Percentiles rank a stretch among this genome's conserved stretches.
phyloP scores from a whole-genome alignment of 2,888 invertebrate genomes.

The Synanthedon andrenaeformis region DNA sequence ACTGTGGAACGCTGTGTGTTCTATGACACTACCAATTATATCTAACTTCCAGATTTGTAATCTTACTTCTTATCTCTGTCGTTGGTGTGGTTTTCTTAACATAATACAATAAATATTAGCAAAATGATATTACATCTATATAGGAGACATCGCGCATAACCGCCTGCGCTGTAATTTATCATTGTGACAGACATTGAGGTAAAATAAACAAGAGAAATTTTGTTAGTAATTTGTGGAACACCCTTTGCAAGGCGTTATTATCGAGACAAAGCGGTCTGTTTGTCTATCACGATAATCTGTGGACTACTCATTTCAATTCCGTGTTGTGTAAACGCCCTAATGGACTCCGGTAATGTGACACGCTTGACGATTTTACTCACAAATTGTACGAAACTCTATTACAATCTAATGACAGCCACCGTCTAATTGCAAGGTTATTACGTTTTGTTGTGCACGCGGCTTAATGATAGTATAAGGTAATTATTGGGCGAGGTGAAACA shows the following conservation, averaged over 20 bases:
- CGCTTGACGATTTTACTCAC: conserved; percentile 71
- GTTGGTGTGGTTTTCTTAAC: not conserved
- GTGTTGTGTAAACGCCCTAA: conserved; percentile 69
- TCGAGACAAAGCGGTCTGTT: conserved; percentile 62
- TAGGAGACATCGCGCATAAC: no score
- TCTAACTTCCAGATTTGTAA: not conserved
- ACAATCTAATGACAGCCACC: conserved; percentile 66
- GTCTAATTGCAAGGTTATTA: conserved; percentile 69
- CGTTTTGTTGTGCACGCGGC: conserved; percentile 60
- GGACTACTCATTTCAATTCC: conserved; percentile 67
- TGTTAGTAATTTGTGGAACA: conserved; percentile 20
- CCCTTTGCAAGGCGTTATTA: conserved; percentile 55
- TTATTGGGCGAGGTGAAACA: conserved; percentile 67
- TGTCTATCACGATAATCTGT: conserved; percentile 69
- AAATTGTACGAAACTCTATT: conserved; percentile 71
- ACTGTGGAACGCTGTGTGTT: no score
- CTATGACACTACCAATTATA: no score
- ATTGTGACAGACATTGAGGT: conserved; percentile 16
- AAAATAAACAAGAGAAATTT: conserved; percentile 16
- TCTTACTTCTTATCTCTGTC: not conserved
- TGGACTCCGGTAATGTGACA: conserved; percentile 68
- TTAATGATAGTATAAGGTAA: conserved; percentile 59
- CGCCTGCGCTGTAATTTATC: conserved; percentile 12
- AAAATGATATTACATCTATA: not conserved
- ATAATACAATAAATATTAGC: not conserved